Evolutionary conservation across 2,113 vertebrate species (phyloP), one percentile per base, ranked within the genome.

Genomic region (Spea multiplicata): DNA sequence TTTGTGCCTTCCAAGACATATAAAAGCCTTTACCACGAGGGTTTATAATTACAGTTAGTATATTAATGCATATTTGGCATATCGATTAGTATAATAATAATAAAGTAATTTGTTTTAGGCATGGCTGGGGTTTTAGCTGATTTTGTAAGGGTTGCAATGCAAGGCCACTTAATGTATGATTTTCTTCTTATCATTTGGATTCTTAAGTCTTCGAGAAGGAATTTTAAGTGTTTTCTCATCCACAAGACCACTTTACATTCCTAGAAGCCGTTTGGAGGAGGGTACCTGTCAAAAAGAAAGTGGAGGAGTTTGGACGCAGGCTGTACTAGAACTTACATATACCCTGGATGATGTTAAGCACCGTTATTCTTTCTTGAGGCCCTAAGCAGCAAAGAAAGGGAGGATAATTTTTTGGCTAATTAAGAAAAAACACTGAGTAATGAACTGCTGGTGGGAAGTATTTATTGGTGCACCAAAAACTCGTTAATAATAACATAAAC

Each of bases 181-280:
- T 57, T 66, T 62, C 17, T 50, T 16, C 57, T 70, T 77, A 77
- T 71, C 67, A 69, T 47, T 55, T 72, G 61, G 65, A 59, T 66
- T 61, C 64, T 59, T 50, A 80, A 50, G 65, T 74, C 68, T 75
- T 68, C 78, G 52, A 16, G 44, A 44, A 68, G 71, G 78, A 80
- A 80, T 80, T 68, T 74, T 74, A 73, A 80, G 78, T 74, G 71
- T 74, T 80, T 68, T 70, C 68, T 67, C n/a, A 52, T 61, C 64
- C 71, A 74, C 49, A 74, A 14, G 50, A 67, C 59, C 71, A 74
- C 78, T 80, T 80, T 68, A 68, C 64, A 80, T 80, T 80, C 78
- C 71, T 66, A n/a, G 62, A 66, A 53, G 12, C 64, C 16, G n/a
- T 74, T 68, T 30, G 78, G 78, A 74, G 78, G 71, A 74, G 64